A percentile compares a stretch with the other conserved stretches of the same genome.
phyloP scores from a whole-genome alignment of 2,797 vertebrate genomes.

The Petrocephalus schoutedeni region DNA sequence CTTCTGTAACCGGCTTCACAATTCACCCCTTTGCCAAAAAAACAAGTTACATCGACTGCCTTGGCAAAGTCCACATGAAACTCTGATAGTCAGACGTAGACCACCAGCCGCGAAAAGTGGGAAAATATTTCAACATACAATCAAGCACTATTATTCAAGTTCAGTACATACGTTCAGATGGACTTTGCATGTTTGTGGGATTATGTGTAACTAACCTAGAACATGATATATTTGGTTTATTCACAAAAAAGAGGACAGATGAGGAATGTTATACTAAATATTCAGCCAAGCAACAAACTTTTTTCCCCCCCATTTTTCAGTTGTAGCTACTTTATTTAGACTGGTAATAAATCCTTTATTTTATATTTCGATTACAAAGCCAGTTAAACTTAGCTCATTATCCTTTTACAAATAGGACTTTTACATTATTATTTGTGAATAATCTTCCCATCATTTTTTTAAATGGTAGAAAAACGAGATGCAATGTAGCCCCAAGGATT shows the following conservation, averaged over 20 bases:
- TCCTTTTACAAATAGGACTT: neutral
- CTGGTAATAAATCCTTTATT: neutral
- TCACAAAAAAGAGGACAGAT: neutral
- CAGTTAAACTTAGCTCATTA: neutral
- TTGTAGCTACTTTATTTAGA: neutral
- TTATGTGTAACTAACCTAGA: neutral
- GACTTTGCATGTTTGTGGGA: neutral
- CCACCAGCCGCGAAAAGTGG: neutral
- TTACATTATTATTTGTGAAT: neutral
- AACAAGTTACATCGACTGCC: neutral
- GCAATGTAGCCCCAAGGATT: no score
- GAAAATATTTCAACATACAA: neutral
- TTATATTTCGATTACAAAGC: neutral
- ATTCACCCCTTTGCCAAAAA: neutral
- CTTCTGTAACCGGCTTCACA: neutral
- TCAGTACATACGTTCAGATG: neutral
- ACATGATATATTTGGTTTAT: neutral
- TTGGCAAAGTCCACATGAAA: neutral
- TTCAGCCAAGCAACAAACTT: neutral
- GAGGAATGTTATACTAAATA: neutral
- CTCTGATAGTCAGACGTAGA: neutral
- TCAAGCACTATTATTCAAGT: neutral
- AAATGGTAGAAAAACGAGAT: neutral
- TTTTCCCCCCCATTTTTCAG: neutral
- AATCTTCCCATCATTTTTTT: neutral